These are phyloP conservation scores for Prosopocoilus inquinatus DNA, from an alignment of 2,888 invertebrate genomes.

Conservation along the genomic window DNA sequence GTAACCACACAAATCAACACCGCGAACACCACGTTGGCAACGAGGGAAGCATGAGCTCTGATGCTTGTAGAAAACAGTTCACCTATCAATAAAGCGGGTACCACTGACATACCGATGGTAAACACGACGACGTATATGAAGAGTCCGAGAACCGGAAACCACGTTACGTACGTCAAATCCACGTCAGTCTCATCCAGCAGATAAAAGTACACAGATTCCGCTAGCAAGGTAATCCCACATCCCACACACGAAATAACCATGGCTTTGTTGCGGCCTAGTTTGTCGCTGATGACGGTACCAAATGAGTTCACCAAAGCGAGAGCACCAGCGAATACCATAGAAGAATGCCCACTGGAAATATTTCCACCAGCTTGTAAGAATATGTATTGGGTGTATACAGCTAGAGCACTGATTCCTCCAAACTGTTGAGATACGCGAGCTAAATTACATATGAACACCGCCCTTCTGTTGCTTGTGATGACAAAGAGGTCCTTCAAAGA, in stretches of 20 bases:
- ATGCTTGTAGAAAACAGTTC: slow-evolving; percentile 41
- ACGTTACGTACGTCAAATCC: slow-evolving; percentile 30
- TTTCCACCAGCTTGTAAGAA: slow-evolving; percentile 41
- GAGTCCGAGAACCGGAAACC: slow-evolving; percentile 42
- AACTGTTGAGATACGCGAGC: slow-evolving; percentile 38
- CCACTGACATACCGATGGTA: slow-evolving; percentile 34
- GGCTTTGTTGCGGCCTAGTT: slow-evolving; percentile 29
- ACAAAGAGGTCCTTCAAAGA: slow-evolving; percentile 35
- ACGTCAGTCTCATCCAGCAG: slow-evolving; percentile 25
- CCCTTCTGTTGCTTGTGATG: slow-evolving; percentile 38
- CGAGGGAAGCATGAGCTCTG: slow-evolving; percentile 37
- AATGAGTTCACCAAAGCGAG: slow-evolving; percentile 22
- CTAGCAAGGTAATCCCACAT: slow-evolving; percentile 27
- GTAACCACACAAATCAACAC: slow-evolving; percentile 29
- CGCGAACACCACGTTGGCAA: slow-evolving; percentile 35
- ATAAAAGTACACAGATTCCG: slow-evolving; percentile 35
- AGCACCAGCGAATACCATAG: slow-evolving; percentile 34
- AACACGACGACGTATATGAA: slow-evolving; percentile 33
- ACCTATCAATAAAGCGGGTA: slow-evolving; percentile 40
- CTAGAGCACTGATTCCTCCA: slow-evolving; percentile 36
- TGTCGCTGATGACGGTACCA: slow-evolving; percentile 25
- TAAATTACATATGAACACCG: slow-evolving; percentile 32
- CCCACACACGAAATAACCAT: slow-evolving; percentile 31
- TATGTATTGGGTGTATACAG: slow-evolving; percentile 37
- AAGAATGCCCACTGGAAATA: slow-evolving; percentile 35